Conservation (phyloP, 2,888 invertebrate species). For the Stenichneumon culpator region DNA sequence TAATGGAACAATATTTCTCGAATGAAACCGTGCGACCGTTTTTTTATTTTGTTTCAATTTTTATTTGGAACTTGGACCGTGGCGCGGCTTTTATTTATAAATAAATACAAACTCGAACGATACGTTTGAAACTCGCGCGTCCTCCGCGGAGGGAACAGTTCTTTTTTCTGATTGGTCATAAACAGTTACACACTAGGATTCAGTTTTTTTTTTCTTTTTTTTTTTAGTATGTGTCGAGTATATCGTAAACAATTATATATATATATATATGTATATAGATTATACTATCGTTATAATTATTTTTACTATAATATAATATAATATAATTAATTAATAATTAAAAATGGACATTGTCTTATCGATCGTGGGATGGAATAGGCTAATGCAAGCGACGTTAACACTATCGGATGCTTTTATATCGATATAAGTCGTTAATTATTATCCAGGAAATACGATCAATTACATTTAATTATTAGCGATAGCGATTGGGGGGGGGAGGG, state of each 20-base stretch:
- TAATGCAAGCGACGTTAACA: conserved; percentile 77
- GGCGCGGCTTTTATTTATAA: conserved; percentile 32
- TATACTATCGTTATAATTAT: conserved; percentile 43
- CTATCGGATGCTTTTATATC: conserved; percentile 19
- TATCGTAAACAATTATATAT: conserved; percentile 68
- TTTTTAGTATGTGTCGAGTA: conserved; percentile 66
- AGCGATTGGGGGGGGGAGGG: no score
- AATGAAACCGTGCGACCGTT: conserved; percentile 71
- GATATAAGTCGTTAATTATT: conserved; percentile 25
- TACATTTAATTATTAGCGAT: conserved; percentile 10
- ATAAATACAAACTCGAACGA: conserved; percentile 28
- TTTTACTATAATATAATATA: conserved; percentile 51
- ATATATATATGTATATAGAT: conserved; percentile 28
- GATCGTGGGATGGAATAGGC: conserved; percentile 79
- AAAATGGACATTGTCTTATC: conserved; percentile 80
- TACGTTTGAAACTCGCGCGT: conserved; percentile 73
- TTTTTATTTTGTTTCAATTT: conserved; percentile 9
- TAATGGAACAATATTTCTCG: conserved; percentile 18
- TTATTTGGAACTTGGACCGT: conserved; percentile 74
- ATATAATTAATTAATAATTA: conserved; percentile 73
- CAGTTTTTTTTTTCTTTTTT: conserved; percentile 9
- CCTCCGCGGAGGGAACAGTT: conserved; percentile 68
- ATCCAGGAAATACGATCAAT: conserved; percentile 25
- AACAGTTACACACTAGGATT: conserved; percentile 75
- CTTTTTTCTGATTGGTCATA: conserved; percentile 75